Evolutionary conservation across 2,888 invertebrate genomes (phyloP).

Genomic region (Hirtodrosophila trivittata): DNA sequence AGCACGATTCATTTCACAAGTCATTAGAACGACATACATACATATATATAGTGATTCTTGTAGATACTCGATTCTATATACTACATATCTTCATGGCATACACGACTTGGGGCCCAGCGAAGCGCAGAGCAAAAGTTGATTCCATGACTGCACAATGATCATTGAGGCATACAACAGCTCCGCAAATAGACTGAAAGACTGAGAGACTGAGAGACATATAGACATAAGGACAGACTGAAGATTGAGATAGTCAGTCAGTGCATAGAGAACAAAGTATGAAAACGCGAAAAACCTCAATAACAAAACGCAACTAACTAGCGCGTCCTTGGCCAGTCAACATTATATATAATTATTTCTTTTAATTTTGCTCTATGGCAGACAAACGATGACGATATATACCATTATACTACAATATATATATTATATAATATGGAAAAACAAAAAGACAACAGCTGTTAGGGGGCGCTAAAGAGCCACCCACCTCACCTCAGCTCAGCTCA

Average conservation of each 20-base stretch:
- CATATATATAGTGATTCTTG: background rate
- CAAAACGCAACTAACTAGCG: slow-evolving; percentile 67
- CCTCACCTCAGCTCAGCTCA: background rate
- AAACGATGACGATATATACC: slow-evolving; percentile 50
- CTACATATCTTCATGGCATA: slow-evolving; percentile 23
- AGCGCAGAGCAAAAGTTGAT: slow-evolving; percentile 44
- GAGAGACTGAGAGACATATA: background rate
- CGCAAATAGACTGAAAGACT: slow-evolving; percentile 4
- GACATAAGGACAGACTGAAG: slow-evolving; percentile 11
- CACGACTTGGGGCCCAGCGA: slow-evolving; percentile 49
- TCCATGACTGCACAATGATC: slow-evolving; percentile 69
- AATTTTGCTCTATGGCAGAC: slow-evolving; percentile 52
- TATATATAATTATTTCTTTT: slow-evolving; percentile 73
- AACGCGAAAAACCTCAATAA: slow-evolving; percentile 60
- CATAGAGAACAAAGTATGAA: slow-evolving; percentile 53
- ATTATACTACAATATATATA: slow-evolving; percentile 5
- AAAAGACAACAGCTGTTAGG: slow-evolving; percentile 32
- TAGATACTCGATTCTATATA: slow-evolving; percentile 9
- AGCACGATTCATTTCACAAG: slow-evolving; percentile 50
- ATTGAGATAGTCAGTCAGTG: slow-evolving; percentile 39
- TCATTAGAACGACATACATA: slow-evolving; percentile 32
- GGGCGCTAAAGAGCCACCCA: slow-evolving; percentile 37
- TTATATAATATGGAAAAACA: slow-evolving; percentile 7
- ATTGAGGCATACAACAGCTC: slow-evolving; percentile 53
- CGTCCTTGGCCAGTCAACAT: slow-evolving; percentile 70